Evolutionary conservation across 1,140 invertebrate genomes (phyloP), one percentile per base, ranked within the genome.

Genomic region (Drosophila athabasca): DNA sequence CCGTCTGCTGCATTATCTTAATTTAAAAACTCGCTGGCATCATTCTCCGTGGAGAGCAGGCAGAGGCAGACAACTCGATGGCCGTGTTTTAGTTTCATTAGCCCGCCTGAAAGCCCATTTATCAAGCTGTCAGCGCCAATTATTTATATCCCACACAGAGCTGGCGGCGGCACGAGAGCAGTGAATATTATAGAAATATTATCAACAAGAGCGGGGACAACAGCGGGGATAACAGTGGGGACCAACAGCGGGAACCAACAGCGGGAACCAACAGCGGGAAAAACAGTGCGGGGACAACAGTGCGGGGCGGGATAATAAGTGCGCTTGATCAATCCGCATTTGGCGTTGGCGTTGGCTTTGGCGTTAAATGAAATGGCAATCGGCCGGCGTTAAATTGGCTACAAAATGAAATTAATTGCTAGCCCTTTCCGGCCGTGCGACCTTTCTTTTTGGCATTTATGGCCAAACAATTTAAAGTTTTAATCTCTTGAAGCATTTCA

Each of bases 21-120:
- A 88, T 88, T 88, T 79, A 79, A 88, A 85, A 88, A 62, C 69
- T 55, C 66, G 52, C 61, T 29, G 59, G 50, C 35, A 39, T 39
- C 35, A 39, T 39, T 39, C 35, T 39, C 9, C 35, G 11, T 13
- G 35, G 11, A 39, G 35, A 39, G 35, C 35, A 13, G 3, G 9
- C 24, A 26, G 24, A 5, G 35, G 17, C 50, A 39, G 35, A 13
- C 35, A 39, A 59, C 69, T 78, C 62, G 65, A 82, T 66, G 66
- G 78, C 76, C 71, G 55, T 73, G 79, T 83, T 73, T 88, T 88
- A 83, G 84, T 88, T 88, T 88, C 76, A 83, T 88, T 88, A 88
- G 70, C 76, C 83, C 74, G 61, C 62, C 83, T 83, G 68, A 70
- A 87, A 79, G 83, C 75, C 66, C 79, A 88, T 88, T 88, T 79